Evolutionary conservation across 2,888 invertebrate genomes (phyloP), one percentile per base, ranked within the genome.

Genomic region (Brachyptera putata): DNA sequence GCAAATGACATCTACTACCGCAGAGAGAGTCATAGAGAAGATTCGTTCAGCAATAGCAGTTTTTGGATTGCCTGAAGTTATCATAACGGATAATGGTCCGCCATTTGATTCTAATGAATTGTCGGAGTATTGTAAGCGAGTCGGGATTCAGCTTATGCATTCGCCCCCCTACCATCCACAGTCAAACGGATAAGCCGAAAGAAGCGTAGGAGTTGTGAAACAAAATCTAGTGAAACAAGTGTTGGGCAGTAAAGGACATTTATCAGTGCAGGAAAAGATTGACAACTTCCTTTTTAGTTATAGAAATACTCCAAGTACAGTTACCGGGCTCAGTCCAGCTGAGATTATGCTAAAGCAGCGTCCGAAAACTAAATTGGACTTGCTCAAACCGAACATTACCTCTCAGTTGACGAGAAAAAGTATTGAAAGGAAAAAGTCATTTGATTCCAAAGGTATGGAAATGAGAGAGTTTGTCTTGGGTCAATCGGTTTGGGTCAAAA

Each of bases 31-130:
- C 24, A 63, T 68, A 30, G 58, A 60, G 41, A 63, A 25, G 3
- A 30, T 67, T 16, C 43, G 60, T 18, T 14, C 18, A 9, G 14
- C 41, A 60, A 68, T 68, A 67, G 60, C 66, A 37, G 64, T 66
- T 37, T 68, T 67, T 65, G 68, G 69, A 0, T 61, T 70, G 13
- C 69, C 69, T 14, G 62, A 62, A 13, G 39, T 25, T 2, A 48
- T 69, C 1, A 67, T 69, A 13, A 67, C 67, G 1, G 69, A 68
- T 58, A 69, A 69, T 41, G 68, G 67, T 14, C 61, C 64, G 1
- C 58, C 62, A 22, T 69, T 69, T 61, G 64, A 62, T n/a, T 68
- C 67, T 22, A 50, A 61, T 18, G 65, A 69, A 61, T 68, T 70
- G 55, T 30, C 60, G 34, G 13, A 25, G 9, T 67, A 66, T 61